Base-by-base conservation (phyloP, 2,797 vertebrate species). In the Prionace glauca region DNA sequence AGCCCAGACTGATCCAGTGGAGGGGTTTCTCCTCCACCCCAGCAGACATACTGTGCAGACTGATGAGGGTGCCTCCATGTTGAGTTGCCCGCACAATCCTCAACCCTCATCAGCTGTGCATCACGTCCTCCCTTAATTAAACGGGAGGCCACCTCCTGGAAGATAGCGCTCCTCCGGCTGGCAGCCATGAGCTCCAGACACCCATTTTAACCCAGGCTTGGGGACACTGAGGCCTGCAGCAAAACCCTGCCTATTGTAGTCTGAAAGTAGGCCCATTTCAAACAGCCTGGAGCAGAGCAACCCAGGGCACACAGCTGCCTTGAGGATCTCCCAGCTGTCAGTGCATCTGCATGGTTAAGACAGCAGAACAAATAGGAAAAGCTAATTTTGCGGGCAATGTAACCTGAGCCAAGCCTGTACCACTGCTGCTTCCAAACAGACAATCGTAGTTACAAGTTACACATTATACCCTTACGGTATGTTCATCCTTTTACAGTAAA, bases 401-500 rank as follows among this genome's bases (percentile, higher is more conserved):
- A 18, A 24, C 69, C 1, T 26, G 69, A 94, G 92, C 92, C 41
- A 94, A 94, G 69, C 41, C 16, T 94, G 67, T 69, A 50, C 22
- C 67, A 94, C 9, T 5, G 18, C 36, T 8, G 67, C 36, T 50
- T 94, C 69, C 65, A 71, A 94, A 74, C 26, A 56, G 10, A 69
- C 0, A 94, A 50, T 94, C 93, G 72, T 3, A 32, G 3, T 29
- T 56, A 26, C 81, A 84, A 24, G 22, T 84, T 84, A 36, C 36
- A 45, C 81, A 45, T 84, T 84, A 84, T 84, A 24, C 9, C 18
- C 62, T 92, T 92, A 24, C 24, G 36, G 90, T 9, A 69, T 69
- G n/a, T 26, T 92, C 36, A 20, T 20, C 20, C 90, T 92, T 92
- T 92, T 92, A 62, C 32, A 36, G 88, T 91, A 92, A 92, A 69